These are phyloP conservation scores for Galeruca laticollis DNA, from an alignment of 2,888 invertebrate species.

Conservation along the genomic window DNA sequence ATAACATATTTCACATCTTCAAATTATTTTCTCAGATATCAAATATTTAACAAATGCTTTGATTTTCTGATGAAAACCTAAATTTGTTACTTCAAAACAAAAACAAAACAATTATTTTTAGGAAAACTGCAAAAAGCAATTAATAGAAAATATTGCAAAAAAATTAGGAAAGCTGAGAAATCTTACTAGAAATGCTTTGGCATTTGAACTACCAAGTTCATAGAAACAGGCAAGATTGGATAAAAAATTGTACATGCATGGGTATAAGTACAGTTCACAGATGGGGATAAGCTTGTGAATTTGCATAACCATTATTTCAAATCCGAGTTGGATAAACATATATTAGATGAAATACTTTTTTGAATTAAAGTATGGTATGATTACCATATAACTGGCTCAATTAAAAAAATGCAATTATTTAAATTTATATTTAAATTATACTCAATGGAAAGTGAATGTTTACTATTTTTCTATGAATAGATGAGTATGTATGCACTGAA, in stretches of 20 bases:
- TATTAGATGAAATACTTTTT: not conserved
- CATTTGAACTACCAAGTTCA: conserved; percentile 9
- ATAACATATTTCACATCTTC: no score
- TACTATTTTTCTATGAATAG: no score
- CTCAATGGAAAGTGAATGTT: no score
- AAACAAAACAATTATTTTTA: not conserved
- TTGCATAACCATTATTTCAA: not conserved
- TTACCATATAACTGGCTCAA: no score
- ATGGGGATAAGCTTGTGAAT: conserved; percentile 34
- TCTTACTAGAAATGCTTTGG: conserved; percentile 22
- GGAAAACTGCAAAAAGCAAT: conserved; percentile 25
- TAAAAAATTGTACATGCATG: conserved; percentile 56
- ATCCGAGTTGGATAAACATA: conserved; percentile 5
- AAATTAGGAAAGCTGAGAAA: conserved; percentile 25
- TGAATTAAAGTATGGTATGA: no score
- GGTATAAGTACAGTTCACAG: conserved; percentile 64
- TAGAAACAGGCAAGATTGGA: conserved; percentile 49
- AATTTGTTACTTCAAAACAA: not conserved
- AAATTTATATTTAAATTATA: no score
- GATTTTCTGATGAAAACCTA: not conserved
- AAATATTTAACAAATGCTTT: not conserved
- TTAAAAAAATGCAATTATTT: no score
- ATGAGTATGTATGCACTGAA: no score
- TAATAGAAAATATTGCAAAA: conserved; percentile 26
- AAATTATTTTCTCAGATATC: no score